Base-by-base conservation (phyloP, 2,888 invertebrate species). In the Eupithecia inturbata region DNA sequence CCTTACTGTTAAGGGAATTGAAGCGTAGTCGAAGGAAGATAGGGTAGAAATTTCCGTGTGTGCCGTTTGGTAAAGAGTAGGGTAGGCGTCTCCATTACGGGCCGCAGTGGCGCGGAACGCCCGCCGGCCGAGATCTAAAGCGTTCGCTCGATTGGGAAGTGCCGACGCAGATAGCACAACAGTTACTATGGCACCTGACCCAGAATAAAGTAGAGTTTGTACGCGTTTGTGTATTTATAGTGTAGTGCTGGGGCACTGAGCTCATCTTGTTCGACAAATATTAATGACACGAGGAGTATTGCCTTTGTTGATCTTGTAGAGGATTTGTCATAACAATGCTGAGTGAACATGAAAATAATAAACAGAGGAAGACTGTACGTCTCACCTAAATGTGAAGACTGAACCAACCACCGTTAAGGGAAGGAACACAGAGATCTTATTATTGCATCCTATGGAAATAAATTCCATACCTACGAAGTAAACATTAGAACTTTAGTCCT, bases 51-150 rank as follows among this genome's bases (percentile, higher is more conserved):
- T 77, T 78, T 0, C 39, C 41, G 53, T 81, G 82, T 36, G 4
- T 1, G 7, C 57, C 36, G 45, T 41, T 7, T 63, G 41, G 66
- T 75, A 26, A 68, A 67, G 71, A 70, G 87, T 85, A 82, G 87
- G 88, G 91, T 87, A 89, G 92, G 92, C 91, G 92, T 88, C 85
- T 81, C 89, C 87, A 90, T 90, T 91, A 90, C 88, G 84, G 88
- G 76, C 68, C 80, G 88, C 91, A 88, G 89, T 84, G 92, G 88
- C 77, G 89, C 93, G 91, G 85, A 88, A 88, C 93, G 94, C 92
- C 94, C 94, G 92, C 94, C 93, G 64, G 92, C 86, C 75, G 92
- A 94, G 94, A 94, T 93, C 92, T 84, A 80, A 92, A 84, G 86
- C 84, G 86, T 84, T 78, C 80, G 85, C 85, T 83, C 83, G 78